A percentile compares a stretch with the other conserved stretches of the same genome.
phyloP scores from a whole-genome alignment of 2,888 invertebrate species.

The Exephanes ischioxanthus region DNA sequence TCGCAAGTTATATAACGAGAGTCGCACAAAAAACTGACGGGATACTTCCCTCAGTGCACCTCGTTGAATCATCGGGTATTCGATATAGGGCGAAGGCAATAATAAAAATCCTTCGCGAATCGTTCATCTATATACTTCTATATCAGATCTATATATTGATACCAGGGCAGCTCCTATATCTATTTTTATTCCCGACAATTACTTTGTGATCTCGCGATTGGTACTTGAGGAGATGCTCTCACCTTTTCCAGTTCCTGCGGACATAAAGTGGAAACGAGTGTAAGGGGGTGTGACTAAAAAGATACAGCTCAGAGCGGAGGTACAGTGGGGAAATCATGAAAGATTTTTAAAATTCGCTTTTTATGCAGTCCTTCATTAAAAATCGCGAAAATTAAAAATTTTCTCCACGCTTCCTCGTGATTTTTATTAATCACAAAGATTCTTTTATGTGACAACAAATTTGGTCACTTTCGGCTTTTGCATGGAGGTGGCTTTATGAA shows the following conservation, averaged over 20 bases:
- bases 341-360: not conserved
- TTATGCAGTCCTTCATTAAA: not conserved
- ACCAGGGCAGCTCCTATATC: not conserved
- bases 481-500: no score
- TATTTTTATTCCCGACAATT: not conserved
- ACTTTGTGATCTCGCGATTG: slow-evolving; percentile 5
- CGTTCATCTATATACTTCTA: slow-evolving; percentile 6
- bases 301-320: not conserved
- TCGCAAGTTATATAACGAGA: not conserved
- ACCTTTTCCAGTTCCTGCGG: not conserved
- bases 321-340: not conserved
- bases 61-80: slow-evolving; percentile 3
- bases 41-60: not conserved
- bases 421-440: not conserved
- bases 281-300: not conserved
- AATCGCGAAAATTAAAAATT: not conserved
- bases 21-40: not conserved
- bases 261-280: not conserved
- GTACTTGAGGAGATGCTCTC: not conserved
- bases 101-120: slow-evolving; percentile 22
- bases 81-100: slow-evolving; percentile 29
- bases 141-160: not conserved
- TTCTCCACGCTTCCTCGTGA: not conserved
- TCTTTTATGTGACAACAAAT: not conserved
- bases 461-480: no score